Evolutionary conservation across 2,797 vertebrate species (phyloP).

Genomic region (Eulemur albifrons): DNA sequence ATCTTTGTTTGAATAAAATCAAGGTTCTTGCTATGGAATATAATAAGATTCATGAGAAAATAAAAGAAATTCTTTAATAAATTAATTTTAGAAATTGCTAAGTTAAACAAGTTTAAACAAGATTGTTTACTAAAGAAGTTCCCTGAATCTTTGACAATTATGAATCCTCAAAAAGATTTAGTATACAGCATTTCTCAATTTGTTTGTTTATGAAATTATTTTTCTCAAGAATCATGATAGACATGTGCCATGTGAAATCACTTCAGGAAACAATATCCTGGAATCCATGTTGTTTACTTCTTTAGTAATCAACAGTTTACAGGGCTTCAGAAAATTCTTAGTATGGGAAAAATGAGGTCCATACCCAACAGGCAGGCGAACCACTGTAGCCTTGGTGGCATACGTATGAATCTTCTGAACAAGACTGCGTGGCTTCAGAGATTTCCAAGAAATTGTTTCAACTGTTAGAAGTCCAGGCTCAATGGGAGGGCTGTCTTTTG

Average conservation of each 20-base stretch:
- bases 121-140: neutral
- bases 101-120: neutral
- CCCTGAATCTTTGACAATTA: neutral
- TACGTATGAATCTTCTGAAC: slow-evolving; percentile 88
- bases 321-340: neutral
- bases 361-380: slow-evolving; percentile 90
- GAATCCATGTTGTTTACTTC: neutral
- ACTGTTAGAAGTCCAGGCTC: slow-evolving; percentile 82
- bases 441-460: slow-evolving; percentile 88
- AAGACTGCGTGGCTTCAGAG: slow-evolving; percentile 79
- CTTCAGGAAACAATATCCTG: neutral
- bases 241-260: neutral
- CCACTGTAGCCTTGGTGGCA: slow-evolving; percentile 86
- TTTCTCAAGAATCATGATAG: neutral
- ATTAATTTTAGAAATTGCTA: neutral
- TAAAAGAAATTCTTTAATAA: neutral
- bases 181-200: neutral
- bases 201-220: neutral
- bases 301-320: neutral
- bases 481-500: slow-evolving; percentile 64
- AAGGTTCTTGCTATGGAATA: neutral
- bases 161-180: neutral
- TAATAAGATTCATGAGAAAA: neutral
- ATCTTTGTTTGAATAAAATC: neutral
- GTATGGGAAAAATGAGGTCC: slow-evolving; percentile 63